Evolutionary conservation across 2,888 invertebrate species (phyloP), one percentile per base, ranked within the genome.

Genomic region (Polylopha cassiicola): DNA sequence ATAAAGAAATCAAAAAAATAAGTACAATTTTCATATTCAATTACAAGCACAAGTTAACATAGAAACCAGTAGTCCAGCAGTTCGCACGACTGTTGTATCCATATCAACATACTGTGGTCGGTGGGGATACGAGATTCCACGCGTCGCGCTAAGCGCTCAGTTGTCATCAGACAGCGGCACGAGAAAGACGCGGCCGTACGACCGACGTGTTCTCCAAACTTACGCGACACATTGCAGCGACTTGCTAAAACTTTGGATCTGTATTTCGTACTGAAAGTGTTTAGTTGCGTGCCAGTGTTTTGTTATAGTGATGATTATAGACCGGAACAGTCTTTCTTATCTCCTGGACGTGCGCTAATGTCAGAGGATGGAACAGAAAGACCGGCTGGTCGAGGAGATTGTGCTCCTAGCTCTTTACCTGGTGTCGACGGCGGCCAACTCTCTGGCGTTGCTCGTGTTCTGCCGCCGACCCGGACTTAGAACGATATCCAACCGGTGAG

Each of bases 401-500:
- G 63, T 82, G 46, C 84, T 85, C 74, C 80, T 85, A 53, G 74
- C 74, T 43, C 69, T 89, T 55, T 88, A 90, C 65, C 76, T 89
- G 62, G 87, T 91, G 53, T 92, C 93, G 39, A 87, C 92, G 37
- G 86, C 90, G 43, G 90, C 92, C 59, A 94, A 94, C 68, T 88
- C 88, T 30, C 86, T 92, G 52, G 90, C 93, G 39, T 85, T 94
- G 51, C 77, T 93, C 52, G 91, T 93, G 31, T 93, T 94, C 77
- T 89, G 90, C 67, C 86, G 90, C 57, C 87, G 91, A 52, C 90
- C 93, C 32, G 89, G 91, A 29, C 81, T 93, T 30, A 87, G 93
- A 61, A 93, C 92, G 50, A 90, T 93, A 56, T 93, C 93, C 42
- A 93, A 94, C 87, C 89, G 92, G 92, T 92, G 79, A 81, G 86